Conservation (phyloP, 2,797 vertebrate genomes). For the Esox masquinongy region DNA sequence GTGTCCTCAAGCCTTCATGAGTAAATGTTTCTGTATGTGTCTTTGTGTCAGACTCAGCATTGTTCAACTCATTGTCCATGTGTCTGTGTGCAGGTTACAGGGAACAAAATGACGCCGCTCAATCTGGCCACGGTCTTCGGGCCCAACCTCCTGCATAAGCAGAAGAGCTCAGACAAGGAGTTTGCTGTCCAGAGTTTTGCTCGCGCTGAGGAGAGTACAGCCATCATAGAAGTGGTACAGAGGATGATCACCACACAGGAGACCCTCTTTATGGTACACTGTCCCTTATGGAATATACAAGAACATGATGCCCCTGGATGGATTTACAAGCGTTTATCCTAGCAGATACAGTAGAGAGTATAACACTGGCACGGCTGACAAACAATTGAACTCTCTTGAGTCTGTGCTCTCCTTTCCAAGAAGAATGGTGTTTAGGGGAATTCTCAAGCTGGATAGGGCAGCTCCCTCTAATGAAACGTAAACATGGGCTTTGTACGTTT, state of each 20-base stretch:
- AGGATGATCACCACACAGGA: slow-evolving; percentile 90
- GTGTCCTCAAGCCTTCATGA: slow-evolving; percentile 12
- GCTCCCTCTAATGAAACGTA: slow-evolving; percentile 49
- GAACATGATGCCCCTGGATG: neutral
- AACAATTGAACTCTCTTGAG: slow-evolving; percentile 9
- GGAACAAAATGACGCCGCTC: slow-evolving; percentile 97
- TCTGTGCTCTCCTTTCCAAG: slow-evolving; percentile 20
- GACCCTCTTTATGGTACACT: slow-evolving; percentile 87
- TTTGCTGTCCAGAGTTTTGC: slow-evolving; percentile 94
- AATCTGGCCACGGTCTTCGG: slow-evolving; percentile 98
- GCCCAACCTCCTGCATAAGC: slow-evolving; percentile 93
- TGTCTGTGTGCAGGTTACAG: slow-evolving; percentile 78
- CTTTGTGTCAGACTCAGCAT: neutral
- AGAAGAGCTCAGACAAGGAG: slow-evolving; percentile 94
- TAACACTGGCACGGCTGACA: slow-evolving; percentile 10
- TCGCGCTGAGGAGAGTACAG: slow-evolving; percentile 90
- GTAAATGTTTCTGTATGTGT: neutral
- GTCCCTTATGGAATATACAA: neutral
- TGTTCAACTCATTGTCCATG: slow-evolving; percentile 3
- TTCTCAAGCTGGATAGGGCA: slow-evolving; percentile 34
- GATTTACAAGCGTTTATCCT: neutral
- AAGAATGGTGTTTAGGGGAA: slow-evolving; percentile 29
- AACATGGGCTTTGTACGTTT: slow-evolving; percentile 45
- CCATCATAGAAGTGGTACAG: slow-evolving; percentile 90
- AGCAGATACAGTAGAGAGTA: slow-evolving; percentile 10